phyloP scores from a whole-genome alignment of 2,888 invertebrate genomes.

The Dastarcus helophoroides region DNA sequence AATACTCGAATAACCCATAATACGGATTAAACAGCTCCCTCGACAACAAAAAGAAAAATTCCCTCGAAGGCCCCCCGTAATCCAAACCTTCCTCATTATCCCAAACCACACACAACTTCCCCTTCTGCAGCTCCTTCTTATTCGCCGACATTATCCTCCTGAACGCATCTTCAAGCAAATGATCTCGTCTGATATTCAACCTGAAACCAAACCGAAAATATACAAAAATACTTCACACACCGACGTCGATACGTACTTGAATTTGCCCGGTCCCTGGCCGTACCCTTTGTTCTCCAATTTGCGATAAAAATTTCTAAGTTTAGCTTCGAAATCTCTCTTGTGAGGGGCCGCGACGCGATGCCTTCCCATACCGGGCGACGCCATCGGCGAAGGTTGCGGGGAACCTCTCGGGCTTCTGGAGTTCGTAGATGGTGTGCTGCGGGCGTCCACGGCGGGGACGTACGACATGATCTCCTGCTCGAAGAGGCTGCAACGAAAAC shows the following conservation, averaged over 20 bases:
- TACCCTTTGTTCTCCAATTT: conserved; percentile 94
- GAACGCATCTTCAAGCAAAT: conserved; percentile 91
- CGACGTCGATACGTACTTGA: conserved; percentile 59
- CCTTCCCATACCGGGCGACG: conserved; percentile 67
- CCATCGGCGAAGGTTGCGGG: conserved; percentile 60
- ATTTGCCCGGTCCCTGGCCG: conserved; percentile 92
- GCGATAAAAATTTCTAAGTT: conserved; percentile 85
- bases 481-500: conserved; percentile 67
- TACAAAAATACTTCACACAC: too few relatives aligned
- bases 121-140: conserved; percentile 90
- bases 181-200: conserved; percentile 83
- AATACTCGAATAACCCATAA: conserved; percentile 96
- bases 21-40: conserved; percentile 96
- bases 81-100: conserved; percentile 95
- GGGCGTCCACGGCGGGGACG: conserved; percentile 59
- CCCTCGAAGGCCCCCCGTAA: conserved; percentile 94
- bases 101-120: conserved; percentile 86
- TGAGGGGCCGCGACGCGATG: conserved; percentile 83
- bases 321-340: conserved; percentile 88
- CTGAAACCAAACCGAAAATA: conserved; percentile 41
- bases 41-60: conserved; percentile 96
- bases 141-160: conserved; percentile 92
- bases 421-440: conserved; percentile 17
- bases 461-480: conserved; percentile 98
- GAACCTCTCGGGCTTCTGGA: conserved; percentile 46